A percentile compares a stretch with the other conserved stretches of the same genome.
Conservation (phyloP, 2,888 invertebrate species). For the Leptinotarsa rubiginosa region DNA sequence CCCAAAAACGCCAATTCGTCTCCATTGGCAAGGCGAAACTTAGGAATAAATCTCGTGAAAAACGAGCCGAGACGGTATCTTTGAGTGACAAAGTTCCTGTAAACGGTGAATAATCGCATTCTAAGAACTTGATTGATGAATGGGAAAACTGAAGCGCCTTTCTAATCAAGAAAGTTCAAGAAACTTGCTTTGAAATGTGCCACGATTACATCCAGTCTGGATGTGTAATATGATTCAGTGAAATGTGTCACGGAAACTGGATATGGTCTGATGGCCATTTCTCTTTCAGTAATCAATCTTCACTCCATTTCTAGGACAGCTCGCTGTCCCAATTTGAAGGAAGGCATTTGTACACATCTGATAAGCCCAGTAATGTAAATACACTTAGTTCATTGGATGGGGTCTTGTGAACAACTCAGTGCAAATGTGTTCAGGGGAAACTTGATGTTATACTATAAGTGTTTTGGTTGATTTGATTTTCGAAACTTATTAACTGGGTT, state of each 20-base stretch:
- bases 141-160: constrained; percentile 11
- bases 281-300: constrained; percentile 11
- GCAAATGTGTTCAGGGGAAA: too few species aligned
- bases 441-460: too few species aligned
- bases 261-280: constrained; percentile 5
- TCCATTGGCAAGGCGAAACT: constrained; percentile 7
- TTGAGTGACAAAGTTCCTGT: constrained; percentile 22
- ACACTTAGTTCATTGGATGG: not conserved
- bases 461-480: too few species aligned
- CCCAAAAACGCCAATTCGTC: not conserved
- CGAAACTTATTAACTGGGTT: too few species aligned
- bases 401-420: not conserved
- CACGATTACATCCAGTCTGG: constrained; percentile 11
- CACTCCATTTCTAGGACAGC: not conserved
- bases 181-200: constrained; percentile 14
- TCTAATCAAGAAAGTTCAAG: constrained; percentile 16
- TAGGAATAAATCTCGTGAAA: constrained; percentile 16
- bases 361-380: not conserved
- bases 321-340: not conserved
- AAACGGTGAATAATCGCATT: constrained; percentile 23
- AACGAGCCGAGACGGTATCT: constrained; percentile 18
- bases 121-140: constrained; percentile 25
- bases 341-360: not conserved
- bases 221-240: constrained; percentile 8
- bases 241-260: constrained; percentile 15